Conservation (phyloP, 2,888 invertebrate genomes). For the Trisateles emortualis region DNA sequence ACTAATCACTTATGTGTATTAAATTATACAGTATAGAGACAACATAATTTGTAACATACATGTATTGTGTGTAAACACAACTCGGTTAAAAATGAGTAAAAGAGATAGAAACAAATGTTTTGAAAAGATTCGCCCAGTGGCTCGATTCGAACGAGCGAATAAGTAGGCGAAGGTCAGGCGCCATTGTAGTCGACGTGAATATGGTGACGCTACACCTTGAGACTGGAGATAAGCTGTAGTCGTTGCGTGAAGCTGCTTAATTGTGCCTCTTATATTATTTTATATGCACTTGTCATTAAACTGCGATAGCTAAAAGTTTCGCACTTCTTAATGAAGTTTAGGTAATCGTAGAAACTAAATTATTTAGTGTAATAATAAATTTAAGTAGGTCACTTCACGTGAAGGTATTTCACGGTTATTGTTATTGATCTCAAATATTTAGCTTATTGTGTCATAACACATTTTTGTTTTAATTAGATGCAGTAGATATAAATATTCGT, state of each 20-base stretch:
- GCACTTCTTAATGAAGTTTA: not conserved
- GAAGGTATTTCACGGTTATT: not conserved
- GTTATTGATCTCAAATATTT: constrained; percentile 7
- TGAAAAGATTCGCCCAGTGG: constrained; percentile 77
- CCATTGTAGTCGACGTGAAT: constrained; percentile 77
- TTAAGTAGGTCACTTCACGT: constrained; percentile 9
- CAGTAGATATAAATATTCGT: no score
- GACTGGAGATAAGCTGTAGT: constrained; percentile 59
- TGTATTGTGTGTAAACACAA: constrained; percentile 16
- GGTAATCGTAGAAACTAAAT: not conserved
- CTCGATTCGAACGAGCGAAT: constrained; percentile 78
- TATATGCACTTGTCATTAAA: not conserved
- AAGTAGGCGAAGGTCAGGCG: constrained; percentile 83
- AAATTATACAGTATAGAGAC: constrained; percentile 22
- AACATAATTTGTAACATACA: constrained; percentile 34
- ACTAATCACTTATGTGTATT: constrained; percentile 32
- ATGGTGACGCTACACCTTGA: constrained; percentile 71
- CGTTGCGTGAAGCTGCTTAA: constrained; percentile 46
- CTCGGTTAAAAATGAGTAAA: constrained; percentile 42
- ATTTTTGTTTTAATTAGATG: not conserved
- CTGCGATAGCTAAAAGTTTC: not conserved
- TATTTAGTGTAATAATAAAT: constrained; percentile 5
- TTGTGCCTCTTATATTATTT: constrained; percentile 7
- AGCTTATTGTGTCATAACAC: constrained; percentile 1
- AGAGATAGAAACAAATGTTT: constrained; percentile 64